A percentile compares a stretch with the other conserved stretches of the same genome.
Conservation (phyloP, 2,113 vertebrate genomes). For the Cyanocitta stelleri region DNA sequence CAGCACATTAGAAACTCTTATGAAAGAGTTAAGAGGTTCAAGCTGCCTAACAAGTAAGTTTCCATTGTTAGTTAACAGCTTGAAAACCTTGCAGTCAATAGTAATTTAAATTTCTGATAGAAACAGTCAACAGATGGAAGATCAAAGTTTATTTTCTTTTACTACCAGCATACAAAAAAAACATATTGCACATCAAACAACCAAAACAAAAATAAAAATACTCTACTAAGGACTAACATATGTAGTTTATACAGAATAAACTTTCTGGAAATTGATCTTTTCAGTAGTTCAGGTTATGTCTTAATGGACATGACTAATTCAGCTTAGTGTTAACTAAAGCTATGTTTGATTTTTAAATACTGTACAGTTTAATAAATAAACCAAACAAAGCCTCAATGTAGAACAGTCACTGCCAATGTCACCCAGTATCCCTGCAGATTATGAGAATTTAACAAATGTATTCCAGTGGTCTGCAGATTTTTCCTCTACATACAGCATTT, state of each 20-base stretch:
- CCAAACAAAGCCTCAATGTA: conserved; percentile 91
- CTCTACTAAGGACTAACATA: conserved; percentile 84
- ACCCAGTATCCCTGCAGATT: conserved; percentile 85
- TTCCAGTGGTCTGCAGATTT: conserved; percentile 81
- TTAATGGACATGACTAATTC: conserved; percentile 85
- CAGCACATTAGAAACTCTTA: background rate
- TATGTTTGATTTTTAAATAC: conserved; percentile 97
- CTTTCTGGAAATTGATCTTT: conserved; percentile 93
- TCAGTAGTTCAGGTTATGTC: conserved; percentile 95
- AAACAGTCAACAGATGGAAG: conserved; percentile 90
- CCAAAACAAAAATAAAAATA: conserved; percentile 90
- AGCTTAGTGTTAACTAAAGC: conserved; percentile 93
- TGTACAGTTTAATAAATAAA: conserved; percentile 99
- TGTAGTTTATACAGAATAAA: conserved; percentile 86
- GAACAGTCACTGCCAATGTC: conserved; percentile 92
- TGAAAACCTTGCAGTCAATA: background rate
- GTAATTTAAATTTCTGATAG: conserved; percentile 43
- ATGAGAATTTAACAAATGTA: conserved; percentile 79
- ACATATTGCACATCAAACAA: conserved; percentile 99
- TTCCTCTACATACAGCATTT: conserved; percentile 82
- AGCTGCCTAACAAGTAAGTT: background rate
- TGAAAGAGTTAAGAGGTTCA: background rate
- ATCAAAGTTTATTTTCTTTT: conserved; percentile 99
- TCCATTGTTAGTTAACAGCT: background rate
- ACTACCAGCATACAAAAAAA: conserved; percentile 99